phyloP scores from a whole-genome alignment of 2,113 vertebrate genomes.

The Brachionichthys hirsutus region DNA sequence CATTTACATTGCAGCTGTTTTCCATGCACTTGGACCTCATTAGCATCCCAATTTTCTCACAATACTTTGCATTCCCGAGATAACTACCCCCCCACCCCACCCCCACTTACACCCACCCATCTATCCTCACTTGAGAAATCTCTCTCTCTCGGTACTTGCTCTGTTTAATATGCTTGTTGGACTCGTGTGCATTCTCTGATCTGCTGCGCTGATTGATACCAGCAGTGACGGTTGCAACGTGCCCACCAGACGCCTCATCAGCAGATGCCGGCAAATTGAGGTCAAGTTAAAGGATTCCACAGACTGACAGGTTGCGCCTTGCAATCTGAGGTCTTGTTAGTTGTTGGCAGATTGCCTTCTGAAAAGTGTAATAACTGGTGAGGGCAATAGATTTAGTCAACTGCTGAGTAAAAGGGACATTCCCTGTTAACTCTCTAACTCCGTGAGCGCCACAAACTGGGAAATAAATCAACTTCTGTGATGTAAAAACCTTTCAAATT shows the following conservation, averaged over 20 bases:
- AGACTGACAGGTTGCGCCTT: conserved; percentile 31
- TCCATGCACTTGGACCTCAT: conserved; percentile 53
- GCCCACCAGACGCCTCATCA: conserved; percentile 69
- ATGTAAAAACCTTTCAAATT: too few relatives aligned
- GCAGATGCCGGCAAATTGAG: conserved; percentile 64
- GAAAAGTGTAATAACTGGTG: conserved; percentile 16
- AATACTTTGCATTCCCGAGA: conserved; percentile 43
- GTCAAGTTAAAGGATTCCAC: conserved; percentile 50
- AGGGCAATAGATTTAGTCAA: conserved; percentile 2
- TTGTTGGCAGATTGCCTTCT: conserved; percentile 25
- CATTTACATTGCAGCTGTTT: conserved; percentile 51
- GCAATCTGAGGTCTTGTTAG: conserved; percentile 18
- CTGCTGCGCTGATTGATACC: conserved; percentile 64
- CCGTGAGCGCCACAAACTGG: neutral
- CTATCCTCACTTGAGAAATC: conserved; percentile 39
- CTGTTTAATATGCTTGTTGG: conserved; percentile 55
- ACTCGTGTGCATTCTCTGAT: conserved; percentile 56
- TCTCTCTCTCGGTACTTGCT: conserved; percentile 29
- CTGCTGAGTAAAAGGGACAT: conserved; percentile 3
- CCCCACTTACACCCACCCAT: neutral
- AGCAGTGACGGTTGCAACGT: conserved; percentile 53
- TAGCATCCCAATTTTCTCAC: conserved; percentile 61
- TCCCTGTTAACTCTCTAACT: neutral
- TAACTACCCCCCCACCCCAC: conserved; percentile 17
- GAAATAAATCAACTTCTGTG: neutral